Conservation (phyloP, 2,113 vertebrate genomes). For the Nyctibius bracteatus region DNA sequence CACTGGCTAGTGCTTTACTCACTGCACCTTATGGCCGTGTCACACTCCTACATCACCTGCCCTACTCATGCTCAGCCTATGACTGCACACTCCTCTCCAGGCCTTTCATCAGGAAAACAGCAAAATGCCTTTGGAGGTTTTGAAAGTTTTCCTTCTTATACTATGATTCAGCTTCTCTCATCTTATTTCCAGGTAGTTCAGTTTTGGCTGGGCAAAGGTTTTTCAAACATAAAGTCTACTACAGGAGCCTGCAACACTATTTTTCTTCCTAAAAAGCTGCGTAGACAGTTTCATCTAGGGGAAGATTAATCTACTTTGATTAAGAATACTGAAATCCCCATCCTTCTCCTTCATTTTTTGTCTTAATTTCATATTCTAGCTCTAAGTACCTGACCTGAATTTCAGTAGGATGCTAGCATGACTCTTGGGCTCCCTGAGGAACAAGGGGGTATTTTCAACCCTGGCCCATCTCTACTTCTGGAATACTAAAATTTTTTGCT, state of each 20-base stretch:
- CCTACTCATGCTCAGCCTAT: not conserved
- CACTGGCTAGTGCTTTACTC: not conserved
- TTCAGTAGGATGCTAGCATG: not conserved
- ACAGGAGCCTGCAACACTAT: not conserved
- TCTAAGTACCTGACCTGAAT: constrained; percentile 26
- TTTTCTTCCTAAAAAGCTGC: not conserved
- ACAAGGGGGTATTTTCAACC: not conserved
- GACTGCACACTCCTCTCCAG: not conserved
- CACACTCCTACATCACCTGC: not conserved
- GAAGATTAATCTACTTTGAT: not conserved
- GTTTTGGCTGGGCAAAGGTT: not conserved
- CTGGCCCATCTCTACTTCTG: not conserved
- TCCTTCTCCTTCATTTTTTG: not conserved
- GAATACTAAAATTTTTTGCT: not conserved
- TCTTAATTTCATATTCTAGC: not conserved
- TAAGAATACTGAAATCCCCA: not conserved
- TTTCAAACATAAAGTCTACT: not conserved
- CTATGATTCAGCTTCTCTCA: not conserved
- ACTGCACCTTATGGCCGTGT: not conserved
- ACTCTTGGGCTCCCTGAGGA: not conserved
- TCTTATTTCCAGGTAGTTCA: not conserved
- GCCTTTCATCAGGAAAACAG: not conserved
- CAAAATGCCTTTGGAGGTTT: not conserved
- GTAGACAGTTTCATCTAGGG: not conserved
- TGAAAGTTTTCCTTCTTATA: not conserved